Percentiles rank a stretch among this genome's conserved stretches.
These are phyloP conservation scores for Gavialis gangeticus DNA, from an alignment of 2,113 vertebrate species.

Conservation along the genomic window DNA sequence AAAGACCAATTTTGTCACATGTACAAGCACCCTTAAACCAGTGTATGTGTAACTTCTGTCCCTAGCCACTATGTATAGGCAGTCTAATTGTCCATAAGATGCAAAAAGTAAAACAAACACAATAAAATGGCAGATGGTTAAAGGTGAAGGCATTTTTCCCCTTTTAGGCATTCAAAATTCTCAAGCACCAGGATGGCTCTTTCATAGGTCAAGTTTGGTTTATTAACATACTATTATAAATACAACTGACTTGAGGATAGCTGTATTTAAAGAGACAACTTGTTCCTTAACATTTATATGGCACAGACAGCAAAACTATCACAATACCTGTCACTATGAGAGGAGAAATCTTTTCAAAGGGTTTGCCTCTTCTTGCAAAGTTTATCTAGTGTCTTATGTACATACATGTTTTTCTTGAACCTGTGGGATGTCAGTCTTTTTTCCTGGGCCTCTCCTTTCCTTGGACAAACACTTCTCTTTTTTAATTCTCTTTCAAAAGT, in stretches of 20 bases:
- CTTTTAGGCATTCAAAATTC: background rate
- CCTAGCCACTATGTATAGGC: background rate
- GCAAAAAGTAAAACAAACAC: background rate
- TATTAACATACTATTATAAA: background rate
- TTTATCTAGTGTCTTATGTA: background rate
- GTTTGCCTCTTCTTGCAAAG: background rate
- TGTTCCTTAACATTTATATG: accelerated
- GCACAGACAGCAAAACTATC: background rate
- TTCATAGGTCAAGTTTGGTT: no score
- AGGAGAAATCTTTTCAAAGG: background rate
- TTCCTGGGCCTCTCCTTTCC: constrained; percentile 10
- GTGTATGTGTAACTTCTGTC: no score
- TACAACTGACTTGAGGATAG: background rate
- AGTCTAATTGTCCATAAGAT: background rate
- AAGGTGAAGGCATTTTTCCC: accelerated
- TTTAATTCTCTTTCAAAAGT: constrained; percentile 8
- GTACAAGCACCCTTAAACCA: no score
- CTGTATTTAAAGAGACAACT: background rate
- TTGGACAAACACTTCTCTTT: constrained; percentile 57
- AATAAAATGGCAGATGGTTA: background rate
- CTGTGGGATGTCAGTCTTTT: background rate
- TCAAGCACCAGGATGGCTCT: accelerated
- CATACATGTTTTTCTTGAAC: background rate
- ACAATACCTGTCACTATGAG: background rate
- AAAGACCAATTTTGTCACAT: no score